Evolutionary conservation across 2,888 invertebrate genomes (phyloP).

Genomic region (Drosophila borealis): DNA sequence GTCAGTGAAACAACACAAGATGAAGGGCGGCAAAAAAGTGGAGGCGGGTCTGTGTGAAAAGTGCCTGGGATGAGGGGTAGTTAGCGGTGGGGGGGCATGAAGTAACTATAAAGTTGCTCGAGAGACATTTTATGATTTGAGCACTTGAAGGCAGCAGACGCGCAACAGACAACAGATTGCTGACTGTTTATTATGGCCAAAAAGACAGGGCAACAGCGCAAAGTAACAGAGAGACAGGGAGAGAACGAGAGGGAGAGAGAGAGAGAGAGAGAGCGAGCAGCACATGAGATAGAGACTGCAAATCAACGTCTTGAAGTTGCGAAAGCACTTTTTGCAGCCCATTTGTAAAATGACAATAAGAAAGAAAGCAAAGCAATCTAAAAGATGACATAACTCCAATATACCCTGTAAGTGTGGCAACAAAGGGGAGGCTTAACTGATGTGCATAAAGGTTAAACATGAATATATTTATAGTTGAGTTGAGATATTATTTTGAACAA

Average conservation of each 20-base stretch:
- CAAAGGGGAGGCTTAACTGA: neutral
- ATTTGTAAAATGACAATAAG: constrained; percentile 75
- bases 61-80: constrained; percentile 1
- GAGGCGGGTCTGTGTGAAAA: neutral
- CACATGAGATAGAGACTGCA: constrained; percentile 29
- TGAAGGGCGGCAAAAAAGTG: neutral
- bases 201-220: constrained; percentile 42
- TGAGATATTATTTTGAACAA: neutral
- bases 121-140: constrained; percentile 81
- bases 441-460: neutral
- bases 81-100: constrained; percentile 11
- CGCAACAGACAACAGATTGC: constrained; percentile 79
- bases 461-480: neutral
- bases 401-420: constrained; percentile 8
- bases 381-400: constrained; percentile 29
- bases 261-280: neutral
- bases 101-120: constrained; percentile 78
- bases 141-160: constrained; percentile 79
- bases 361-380: constrained; percentile 38
- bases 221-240: neutral
- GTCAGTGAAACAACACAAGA: constrained; percentile 41
- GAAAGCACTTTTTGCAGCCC: constrained; percentile 63
- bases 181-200: constrained; percentile 75
- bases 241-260: neutral
- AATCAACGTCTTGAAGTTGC: constrained; percentile 63